Conservation (phyloP, 2,888 invertebrate species). For the Himalopsyche tibetana region DNA sequence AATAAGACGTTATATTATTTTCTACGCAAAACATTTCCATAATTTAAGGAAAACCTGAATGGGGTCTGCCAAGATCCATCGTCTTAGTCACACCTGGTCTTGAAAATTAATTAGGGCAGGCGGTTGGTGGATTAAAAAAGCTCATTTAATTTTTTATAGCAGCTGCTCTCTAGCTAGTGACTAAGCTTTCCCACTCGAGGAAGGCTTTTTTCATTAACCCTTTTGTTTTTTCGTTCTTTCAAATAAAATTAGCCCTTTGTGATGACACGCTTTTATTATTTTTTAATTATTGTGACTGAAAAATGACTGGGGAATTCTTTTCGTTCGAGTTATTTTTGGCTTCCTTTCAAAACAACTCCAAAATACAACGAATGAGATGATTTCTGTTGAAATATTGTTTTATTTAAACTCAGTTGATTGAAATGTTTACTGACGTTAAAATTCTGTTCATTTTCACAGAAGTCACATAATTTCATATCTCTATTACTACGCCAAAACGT, state of each 20-base stretch:
- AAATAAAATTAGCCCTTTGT: constrained; percentile 55
- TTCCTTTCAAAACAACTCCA: not conserved
- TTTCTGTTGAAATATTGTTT: constrained; percentile 27
- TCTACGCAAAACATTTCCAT: constrained; percentile 55
- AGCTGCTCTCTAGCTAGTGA: constrained; percentile 59
- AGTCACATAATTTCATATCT: too few relatives aligned
- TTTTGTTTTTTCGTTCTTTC: constrained; percentile 50
- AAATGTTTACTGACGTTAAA: not conserved
- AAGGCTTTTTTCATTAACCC: constrained; percentile 61
- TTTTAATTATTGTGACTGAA: constrained; percentile 43
- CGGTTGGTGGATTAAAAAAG: constrained; percentile 61
- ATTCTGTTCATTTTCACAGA: not conserved
- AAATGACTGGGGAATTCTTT: constrained; percentile 34
- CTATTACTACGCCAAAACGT: too few relatives aligned
- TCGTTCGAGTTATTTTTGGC: constrained; percentile 27
- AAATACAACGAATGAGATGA: not conserved
- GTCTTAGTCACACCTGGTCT: constrained; percentile 64
- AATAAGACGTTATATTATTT: constrained; percentile 52
- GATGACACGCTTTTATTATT: constrained; percentile 44
- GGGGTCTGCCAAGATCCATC: constrained; percentile 54
- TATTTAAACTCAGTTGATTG: constrained; percentile 14
- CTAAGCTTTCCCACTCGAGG: constrained; percentile 57
- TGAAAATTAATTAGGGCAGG: constrained; percentile 63
- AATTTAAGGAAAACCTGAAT: constrained; percentile 55
- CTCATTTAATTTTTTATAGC: constrained; percentile 63